Evolutionary conservation across 2,113 vertebrate species (phyloP), one percentile per base, ranked within the genome.

Genomic region (Caloenas nicobarica): DNA sequence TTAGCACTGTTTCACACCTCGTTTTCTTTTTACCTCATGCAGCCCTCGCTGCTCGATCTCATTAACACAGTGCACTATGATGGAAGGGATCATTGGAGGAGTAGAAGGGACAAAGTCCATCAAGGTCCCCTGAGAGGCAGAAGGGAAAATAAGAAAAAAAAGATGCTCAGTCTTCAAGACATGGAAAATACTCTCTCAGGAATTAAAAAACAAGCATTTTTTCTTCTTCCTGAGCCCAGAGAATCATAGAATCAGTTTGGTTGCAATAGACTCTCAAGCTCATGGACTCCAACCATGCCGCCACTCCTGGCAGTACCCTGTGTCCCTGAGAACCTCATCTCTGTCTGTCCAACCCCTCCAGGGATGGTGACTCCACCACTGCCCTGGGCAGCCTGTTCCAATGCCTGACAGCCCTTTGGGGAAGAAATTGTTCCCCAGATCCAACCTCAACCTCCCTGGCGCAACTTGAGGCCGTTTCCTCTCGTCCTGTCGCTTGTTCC

Each of bases 41-140:
- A 99, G 97, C 21, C 99, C 99, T 95, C 99, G 98, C 74, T 99
- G 99, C 91, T 99, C 99, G 13, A 99, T 99, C 97, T 99, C 99
- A 94, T 98, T 99, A 83, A 99, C 96, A 15, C 99, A 99, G 97
- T 99, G 99, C 93, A 99, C 99, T 46, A 99, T 93, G 46, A 99
- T 98, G 34, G 98, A 97, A 7, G 99, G 99, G 40, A 99, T 99
- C 99, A 99, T 99, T 22, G 99, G 99, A 29, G 99, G 98, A 15
- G 97, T 97, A 60, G 96, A 96, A 24, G 99, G 97, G 53, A 99
- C 99, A 60, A 99, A 99, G 96, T 99, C 99, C 56, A 98, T 95
- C 54, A 99, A 97, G 26, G 98, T 98, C 24, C 99, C 99, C 99
- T 99, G 79, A n/a, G 96, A 90, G 89, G 28, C 88, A 95, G 11